Base-by-base conservation (phyloP, 1,140 invertebrate genomes). In the Drosophila punjabiensis region DNA sequence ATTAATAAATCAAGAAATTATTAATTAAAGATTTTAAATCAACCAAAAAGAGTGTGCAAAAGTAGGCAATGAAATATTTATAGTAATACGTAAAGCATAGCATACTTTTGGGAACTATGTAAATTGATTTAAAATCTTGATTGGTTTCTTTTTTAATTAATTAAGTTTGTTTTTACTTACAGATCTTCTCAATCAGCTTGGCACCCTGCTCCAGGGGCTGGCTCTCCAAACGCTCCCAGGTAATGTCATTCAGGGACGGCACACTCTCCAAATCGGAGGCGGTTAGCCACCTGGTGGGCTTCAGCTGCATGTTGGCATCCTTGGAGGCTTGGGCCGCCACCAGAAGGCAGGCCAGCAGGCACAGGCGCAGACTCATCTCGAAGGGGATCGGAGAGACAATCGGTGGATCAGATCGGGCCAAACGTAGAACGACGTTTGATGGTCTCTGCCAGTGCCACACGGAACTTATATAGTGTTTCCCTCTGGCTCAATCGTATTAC, bases 161-260 rank as follows among this genome's bases (percentile, higher is more conserved):
- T 16, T 7, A 13, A 35, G 10, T 24, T 24, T 4, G 6, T 39
- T 39, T 8, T n/a, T 41, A n/a, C 86, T 85, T 47, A 90, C 86
- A 92, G 59, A 92, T 47, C 39, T 83, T 74, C 68, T 92, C 70
- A 53, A 89, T 37, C 67, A 92, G 30, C 20, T 92, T 55, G 69
- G 91, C 82, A 16, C 85, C 88, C 33, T 81, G 67, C 28, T 92
- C 58, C 56, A 92, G 45, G 2, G 91, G 75, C 85, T 90, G 81
- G 45, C 60, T 90, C 68, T 93, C 92, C 77, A 92, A 68, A 48
- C 73, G 67, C 66, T 92, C 75, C 50, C 91, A 77, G 35, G 81
- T 79, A 11, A 93, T 58, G 33, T 92, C 86, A 45, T 92, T 87
- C 48, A 92, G 45, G 11, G 91, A 87, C 32, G 91, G 91, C 76